Conservation (phyloP, 64 coral and sea anemone species). For the Montipora foliosa region DNA sequence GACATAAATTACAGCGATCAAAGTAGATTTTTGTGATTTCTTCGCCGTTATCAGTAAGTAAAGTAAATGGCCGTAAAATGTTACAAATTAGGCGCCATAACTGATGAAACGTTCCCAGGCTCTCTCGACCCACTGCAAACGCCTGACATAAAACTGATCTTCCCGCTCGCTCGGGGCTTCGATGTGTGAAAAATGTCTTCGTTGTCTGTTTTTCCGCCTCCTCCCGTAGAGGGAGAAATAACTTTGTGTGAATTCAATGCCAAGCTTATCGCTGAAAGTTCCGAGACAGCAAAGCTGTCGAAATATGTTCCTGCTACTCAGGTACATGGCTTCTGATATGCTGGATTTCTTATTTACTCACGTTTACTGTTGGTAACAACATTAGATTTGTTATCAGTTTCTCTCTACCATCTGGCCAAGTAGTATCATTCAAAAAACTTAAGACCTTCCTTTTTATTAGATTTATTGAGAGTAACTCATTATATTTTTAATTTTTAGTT, state of each 20-base stretch:
- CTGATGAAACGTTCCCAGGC: neutral
- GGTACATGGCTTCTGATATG: neutral
- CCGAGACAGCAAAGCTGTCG: conserved; percentile 62
- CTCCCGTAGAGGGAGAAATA: conserved; percentile 68
- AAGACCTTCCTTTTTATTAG: no score
- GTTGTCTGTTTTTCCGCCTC: conserved; percentile 74
- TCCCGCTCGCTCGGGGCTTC: conserved; percentile 46
- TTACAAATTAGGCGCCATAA: conserved; percentile 37
- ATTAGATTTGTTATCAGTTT: no score
- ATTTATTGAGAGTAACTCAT: no score
- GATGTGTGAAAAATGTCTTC: conserved; percentile 22
- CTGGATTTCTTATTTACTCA: no score
- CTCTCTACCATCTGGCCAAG: no score
- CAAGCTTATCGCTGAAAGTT: conserved; percentile 70
- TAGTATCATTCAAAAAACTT: no score
- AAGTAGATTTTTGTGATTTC: neutral
- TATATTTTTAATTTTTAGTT: no score
- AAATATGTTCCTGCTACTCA: conserved; percentile 76
- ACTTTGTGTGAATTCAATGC: conserved; percentile 91
- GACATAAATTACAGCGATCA: neutral
- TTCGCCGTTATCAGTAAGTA: no score
- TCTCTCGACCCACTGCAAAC: neutral
- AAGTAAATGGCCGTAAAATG: neutral
- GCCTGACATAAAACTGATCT: conserved; percentile 59
- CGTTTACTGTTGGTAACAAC: no score